phyloP scores from a whole-genome alignment of 2,888 invertebrate genomes.

The Stenurella melanura region DNA sequence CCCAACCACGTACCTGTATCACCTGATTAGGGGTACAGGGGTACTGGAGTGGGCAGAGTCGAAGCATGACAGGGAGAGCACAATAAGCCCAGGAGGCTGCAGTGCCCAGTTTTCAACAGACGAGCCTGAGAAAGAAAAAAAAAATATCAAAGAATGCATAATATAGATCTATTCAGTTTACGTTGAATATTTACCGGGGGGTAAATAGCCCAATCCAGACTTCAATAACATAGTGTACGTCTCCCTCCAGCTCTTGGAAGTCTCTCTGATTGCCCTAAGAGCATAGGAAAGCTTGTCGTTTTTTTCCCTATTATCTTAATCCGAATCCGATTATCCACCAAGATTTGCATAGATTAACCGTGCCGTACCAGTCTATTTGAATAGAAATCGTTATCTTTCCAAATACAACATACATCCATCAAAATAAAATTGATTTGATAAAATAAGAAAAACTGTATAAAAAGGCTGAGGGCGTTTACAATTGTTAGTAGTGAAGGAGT shows the following conservation, averaged over 20 bases:
- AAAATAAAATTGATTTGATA: slow-evolving; percentile 5
- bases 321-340: not conserved
- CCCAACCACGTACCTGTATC: too few species aligned
- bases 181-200: too few species aligned
- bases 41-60: too few species aligned
- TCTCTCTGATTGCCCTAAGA: not conserved
- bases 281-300: not conserved
- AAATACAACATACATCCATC: not conserved
- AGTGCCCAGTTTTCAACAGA: too few species aligned
- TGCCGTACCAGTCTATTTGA: not conserved
- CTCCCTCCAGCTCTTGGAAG: not conserved
- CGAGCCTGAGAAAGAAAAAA: too few species aligned
- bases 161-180: too few species aligned
- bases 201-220: too few species aligned
- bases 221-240: not conserved
- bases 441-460: slow-evolving; percentile 1
- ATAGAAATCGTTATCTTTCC: slow-evolving; percentile 3
- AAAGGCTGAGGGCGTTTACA: not conserved
- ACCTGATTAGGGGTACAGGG: too few species aligned
- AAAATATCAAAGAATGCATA: too few species aligned
- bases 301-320: not conserved
- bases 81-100: too few species aligned
- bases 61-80: too few species aligned
- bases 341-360: not conserved
- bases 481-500: not conserved